Evolutionary conservation across 2,797 vertebrate genomes (phyloP).

Genomic region (Sebastolobus altivelis): DNA sequence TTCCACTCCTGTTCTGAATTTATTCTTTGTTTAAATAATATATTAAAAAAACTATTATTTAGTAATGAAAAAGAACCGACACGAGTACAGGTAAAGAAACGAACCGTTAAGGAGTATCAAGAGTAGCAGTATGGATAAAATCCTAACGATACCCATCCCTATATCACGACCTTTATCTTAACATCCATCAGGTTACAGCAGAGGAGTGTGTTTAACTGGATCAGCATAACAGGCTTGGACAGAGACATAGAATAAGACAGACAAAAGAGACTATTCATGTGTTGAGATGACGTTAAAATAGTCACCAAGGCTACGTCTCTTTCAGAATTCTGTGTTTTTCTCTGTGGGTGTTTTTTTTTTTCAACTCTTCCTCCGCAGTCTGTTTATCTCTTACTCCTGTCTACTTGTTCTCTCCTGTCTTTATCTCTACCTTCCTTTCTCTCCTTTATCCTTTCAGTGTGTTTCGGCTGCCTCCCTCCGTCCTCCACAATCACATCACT

Average conservation of each 20-base stretch:
- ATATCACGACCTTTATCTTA: rapidly evolving
- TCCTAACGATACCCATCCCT: too few species aligned
- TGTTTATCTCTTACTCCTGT: slow-evolving; percentile 9
- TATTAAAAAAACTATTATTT: too few species aligned
- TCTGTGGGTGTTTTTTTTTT: slow-evolving; percentile 15
- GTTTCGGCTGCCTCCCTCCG: not conserved
- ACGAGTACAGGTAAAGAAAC: too few species aligned
- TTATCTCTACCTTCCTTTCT: not conserved
- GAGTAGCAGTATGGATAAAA: too few species aligned
- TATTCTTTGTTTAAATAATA: too few species aligned
- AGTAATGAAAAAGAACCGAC: too few species aligned
- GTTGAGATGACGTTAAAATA: not conserved
- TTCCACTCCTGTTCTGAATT: too few species aligned
- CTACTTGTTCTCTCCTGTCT: not conserved
- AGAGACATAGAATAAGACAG: not conserved
- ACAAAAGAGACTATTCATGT: not conserved
- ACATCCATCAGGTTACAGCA: too few species aligned
- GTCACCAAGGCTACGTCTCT: not conserved
- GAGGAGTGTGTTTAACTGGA: not conserved
- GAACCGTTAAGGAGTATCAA: too few species aligned
- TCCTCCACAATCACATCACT: slow-evolving; percentile 25
- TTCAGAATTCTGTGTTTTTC: slow-evolving; percentile 6
- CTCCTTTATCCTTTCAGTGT: not conserved
- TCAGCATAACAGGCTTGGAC: not conserved
- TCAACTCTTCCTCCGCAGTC: slow-evolving; percentile 4